Percentiles rank a stretch among this genome's conserved stretches.
Evolutionary conservation across 2,888 invertebrate genomes (phyloP).

Genomic region (Hypolimnas misippus): DNA sequence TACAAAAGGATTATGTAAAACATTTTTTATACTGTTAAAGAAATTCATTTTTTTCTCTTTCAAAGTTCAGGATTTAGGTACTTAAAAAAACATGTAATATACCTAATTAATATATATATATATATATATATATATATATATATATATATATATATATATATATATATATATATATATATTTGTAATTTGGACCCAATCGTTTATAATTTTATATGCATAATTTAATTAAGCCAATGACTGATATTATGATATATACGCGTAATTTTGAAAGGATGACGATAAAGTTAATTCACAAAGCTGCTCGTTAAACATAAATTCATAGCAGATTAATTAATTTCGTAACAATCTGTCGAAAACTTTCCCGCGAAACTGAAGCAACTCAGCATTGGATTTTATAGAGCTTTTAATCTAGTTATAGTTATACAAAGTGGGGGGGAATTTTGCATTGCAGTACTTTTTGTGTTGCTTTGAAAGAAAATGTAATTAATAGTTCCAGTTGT

Average conservation of each 20-base stretch:
- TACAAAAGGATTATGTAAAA: too few relatives aligned
- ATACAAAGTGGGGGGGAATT: constrained; percentile 48
- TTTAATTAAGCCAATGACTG: not conserved
- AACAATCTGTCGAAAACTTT: constrained; percentile 35
- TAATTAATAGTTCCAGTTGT: constrained; percentile 64
- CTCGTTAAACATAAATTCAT: constrained; percentile 26
- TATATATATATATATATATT: too few relatives aligned
- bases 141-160: too few relatives aligned
- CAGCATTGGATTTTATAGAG: constrained; percentile 41
- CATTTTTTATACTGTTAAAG: too few relatives aligned
- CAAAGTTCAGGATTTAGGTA: too few relatives aligned
- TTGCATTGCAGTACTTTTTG: constrained; percentile 55
- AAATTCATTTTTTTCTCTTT: too few relatives aligned
- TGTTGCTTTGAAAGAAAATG: constrained; percentile 60
- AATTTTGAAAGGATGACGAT: not conserved
- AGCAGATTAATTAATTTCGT: constrained; percentile 27
- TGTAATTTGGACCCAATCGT: not conserved
- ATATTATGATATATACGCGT: not conserved
- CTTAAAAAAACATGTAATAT: too few relatives aligned
- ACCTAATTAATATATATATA: too few relatives aligned
- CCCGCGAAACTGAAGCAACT: constrained; percentile 32
- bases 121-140: too few relatives aligned
- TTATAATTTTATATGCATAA: not conserved
- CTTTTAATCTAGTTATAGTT: constrained; percentile 46
- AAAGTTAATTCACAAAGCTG: constrained; percentile 23